Evolutionary conservation across 2,888 invertebrate genomes (phyloP), one percentile per base, ranked within the genome.

Genomic region (Cremastinae sp.): DNA sequence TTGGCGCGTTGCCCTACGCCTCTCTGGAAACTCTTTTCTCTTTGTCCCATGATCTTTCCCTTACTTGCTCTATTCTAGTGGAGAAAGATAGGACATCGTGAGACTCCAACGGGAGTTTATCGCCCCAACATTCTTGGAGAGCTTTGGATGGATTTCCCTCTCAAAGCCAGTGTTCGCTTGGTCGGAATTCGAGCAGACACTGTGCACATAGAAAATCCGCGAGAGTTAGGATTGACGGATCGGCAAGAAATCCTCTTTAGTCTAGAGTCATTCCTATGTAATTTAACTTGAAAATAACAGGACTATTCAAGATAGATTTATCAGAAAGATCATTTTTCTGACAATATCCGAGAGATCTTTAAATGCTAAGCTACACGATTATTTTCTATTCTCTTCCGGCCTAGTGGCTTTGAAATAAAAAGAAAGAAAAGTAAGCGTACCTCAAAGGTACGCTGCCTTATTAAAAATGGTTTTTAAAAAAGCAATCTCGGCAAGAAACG

Each of bases 1-100:
- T 89, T 89, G 89, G 89, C 89, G 87, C 87, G 86, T 85, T 89
- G 89, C 89, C 89, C 88, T 88, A 82, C 83, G 84, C 85, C 85
- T 85, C 84, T 82, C 45, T 70, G 82, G 80, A 84, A 84, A 85
- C 84, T 81, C 82, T 59, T 59, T 47, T 61, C 58, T 69, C n/a
- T 47, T 56, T 68, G 41, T 59, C 59, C 28, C 65, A 68, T 66
- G 76, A 74, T 68, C 75, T 49, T 76, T 76, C 53, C 72, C 73
- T 69, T 45, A 53, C 69, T 76, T 41, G 58, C 51, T 59, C 53
- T 68, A 82, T 82, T 82, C 86, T 85, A 85, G 83, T 83, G 80
- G 81, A 80, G 80, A 83, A 85, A 88, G 87, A 87, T 87, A 87
- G 77, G 61, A 51, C 56, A 84, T 86, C 81, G 82, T 83, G 78